Evolutionary conservation across 1,140 invertebrate species (phyloP), one percentile per base, ranked within the genome.

Genomic region (Contarinia nasturtii): DNA sequence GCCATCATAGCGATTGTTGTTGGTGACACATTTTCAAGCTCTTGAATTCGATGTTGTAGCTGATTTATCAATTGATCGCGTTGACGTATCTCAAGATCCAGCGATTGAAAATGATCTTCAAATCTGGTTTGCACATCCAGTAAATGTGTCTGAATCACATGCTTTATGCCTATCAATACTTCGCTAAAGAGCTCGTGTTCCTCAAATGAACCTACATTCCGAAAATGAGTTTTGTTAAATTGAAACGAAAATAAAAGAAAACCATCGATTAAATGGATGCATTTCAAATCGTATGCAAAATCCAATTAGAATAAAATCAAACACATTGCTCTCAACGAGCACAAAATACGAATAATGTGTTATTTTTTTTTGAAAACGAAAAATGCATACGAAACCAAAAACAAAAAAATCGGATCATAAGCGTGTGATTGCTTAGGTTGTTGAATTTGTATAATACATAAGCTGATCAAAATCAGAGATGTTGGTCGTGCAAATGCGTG

Each of bases 101-200:
- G 65, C 38, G 69, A 77, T 17, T 72, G 70, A 55, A 85, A 82
- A 38, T 80, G 74, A 27, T 73, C 68, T 56, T 77, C 72, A 63
- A 77, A 77, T 57, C 76, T 76, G 49, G 70, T 70, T 63, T 77
- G 75, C 47, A 79, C 69, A 36, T 77, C 75, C 51, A 73, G 72
- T 52, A 81, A 64, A 59, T 80, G 76, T 14, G 71, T 68, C 58
- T 81, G 79, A 57, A 86, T 80, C 19, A 86, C 75, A 55, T 82
- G 73, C 56, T 80, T 79, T 43, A 86, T 83, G 38, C 79, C 81
- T 49, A 73, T 59, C 27, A 86, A 65, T 34, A 86, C 72, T 54
- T 82, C 79, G 27, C 76, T 74, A 56, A 84, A 76, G 66, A 79
- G 83, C 59, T 84, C 80, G 54, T 84, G 79, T 53, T 83, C 75